Evolutionary conservation across 2,888 invertebrate species (phyloP).

Genomic region (Ethmia dodecea): DNA sequence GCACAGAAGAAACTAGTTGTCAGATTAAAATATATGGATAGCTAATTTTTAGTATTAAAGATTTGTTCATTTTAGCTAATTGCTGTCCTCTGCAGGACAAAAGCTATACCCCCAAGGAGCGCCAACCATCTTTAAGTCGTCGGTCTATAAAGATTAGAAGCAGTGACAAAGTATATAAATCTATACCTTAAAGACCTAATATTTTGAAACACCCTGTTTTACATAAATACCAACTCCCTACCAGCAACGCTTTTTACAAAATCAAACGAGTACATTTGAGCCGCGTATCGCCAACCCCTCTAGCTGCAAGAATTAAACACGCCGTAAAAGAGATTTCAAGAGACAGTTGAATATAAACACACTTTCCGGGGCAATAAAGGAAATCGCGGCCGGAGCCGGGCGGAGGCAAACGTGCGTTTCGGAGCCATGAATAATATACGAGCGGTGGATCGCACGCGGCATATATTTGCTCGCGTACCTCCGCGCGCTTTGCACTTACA

Average conservation of each 20-base stretch:
- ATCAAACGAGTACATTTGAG: background rate
- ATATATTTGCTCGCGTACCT: slow-evolving; percentile 6
- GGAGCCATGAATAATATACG: slow-evolving; percentile 27
- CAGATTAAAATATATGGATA: too few relatives aligned
- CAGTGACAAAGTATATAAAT: too few relatives aligned
- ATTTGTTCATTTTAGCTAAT: too few relatives aligned
- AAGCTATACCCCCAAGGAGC: too few relatives aligned
- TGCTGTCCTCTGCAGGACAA: too few relatives aligned
- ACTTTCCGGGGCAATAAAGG: slow-evolving; percentile 31
- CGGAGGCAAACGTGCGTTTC: slow-evolving; percentile 18
- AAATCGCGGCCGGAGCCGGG: slow-evolving; percentile 20
- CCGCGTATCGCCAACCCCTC: background rate
- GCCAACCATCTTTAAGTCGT: too few relatives aligned
- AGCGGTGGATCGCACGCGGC: slow-evolving; percentile 4
- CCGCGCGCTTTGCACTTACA: background rate
- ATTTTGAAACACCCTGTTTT: too few relatives aligned
- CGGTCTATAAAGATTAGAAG: too few relatives aligned
- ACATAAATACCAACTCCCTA: too few relatives aligned
- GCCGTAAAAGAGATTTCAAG: slow-evolving; percentile 20
- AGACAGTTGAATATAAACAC: slow-evolving; percentile 30
- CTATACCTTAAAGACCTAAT: too few relatives aligned
- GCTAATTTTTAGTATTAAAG: too few relatives aligned
- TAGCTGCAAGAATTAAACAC: slow-evolving; percentile 21
- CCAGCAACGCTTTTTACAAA: slow-evolving; percentile 2
- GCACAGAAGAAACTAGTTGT: too few relatives aligned